Evolutionary conservation across 2,113 vertebrate genomes (phyloP), one percentile per base, ranked within the genome.

Genomic region (Shinisaurus crocodilurus): DNA sequence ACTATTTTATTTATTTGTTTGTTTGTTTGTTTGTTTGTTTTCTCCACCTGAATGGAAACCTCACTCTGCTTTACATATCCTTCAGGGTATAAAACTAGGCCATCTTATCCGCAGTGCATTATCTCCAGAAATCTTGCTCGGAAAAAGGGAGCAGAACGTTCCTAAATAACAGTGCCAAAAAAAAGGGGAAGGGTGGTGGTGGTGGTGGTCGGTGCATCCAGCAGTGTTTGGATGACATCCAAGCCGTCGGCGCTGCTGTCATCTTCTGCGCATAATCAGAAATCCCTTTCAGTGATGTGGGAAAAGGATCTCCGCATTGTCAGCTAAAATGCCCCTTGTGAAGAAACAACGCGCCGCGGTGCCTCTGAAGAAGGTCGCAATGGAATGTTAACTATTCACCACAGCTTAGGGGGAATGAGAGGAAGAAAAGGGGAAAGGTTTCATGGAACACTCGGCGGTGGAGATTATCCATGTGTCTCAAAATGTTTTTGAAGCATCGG

Each of bases 241-340:
- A 97, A 96, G 95, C 83, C 94, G 76, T 96, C 95, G 88, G 3
- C 92, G 82, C 95, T 90, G 94, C 96, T 96, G 96, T 97, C 97
- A 97, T 96, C 95, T 92, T 54, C 94, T 88, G 89, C n/a, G 40
- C 95, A 96, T 96, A 96, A 97, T 97, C 96, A 97, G 96, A 97
- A 97, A 96, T 96, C 96, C 96, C 94, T 97, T 96, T 97, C 96
- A 96, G 95, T 95, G 96, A 96, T 95, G 95, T 96, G 96, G 96
- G 96, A 92, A 97, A 97, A 96, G 92, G 86, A 95, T 96, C 95
- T 95, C 88, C 74, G 0, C 91, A 93, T 94, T 97, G 96, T 97
- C 96, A 97, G 93, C 87, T 95, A 92, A 89, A 93, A 93, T 94
- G 95, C 95, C 95, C 94, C 0, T 34, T 77, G 0, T 95, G 95